Conservation (phyloP, 2,113 vertebrate species). For the Alectura lathami region DNA sequence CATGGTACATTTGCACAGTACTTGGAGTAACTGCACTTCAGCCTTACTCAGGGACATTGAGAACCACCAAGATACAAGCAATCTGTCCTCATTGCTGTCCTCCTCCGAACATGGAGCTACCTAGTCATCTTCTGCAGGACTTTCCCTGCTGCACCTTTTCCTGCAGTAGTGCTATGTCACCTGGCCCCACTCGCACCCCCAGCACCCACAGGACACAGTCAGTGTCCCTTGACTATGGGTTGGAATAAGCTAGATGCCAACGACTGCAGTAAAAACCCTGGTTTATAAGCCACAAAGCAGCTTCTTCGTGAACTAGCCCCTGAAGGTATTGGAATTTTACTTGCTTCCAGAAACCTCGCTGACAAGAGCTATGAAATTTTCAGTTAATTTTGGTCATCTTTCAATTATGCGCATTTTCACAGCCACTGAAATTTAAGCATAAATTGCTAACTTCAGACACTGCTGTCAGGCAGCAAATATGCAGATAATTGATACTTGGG, state of each 20-base stretch:
- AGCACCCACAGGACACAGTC: rapidly evolving
- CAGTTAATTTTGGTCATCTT: neutral
- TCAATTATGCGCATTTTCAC: neutral
- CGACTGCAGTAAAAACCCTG: neutral
- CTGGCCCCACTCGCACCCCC: rapidly evolving
- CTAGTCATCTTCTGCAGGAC: neutral
- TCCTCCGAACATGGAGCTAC: neutral
- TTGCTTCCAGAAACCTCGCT: neutral
- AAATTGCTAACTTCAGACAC: neutral
- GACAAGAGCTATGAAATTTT: neutral
- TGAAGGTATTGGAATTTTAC: neutral
- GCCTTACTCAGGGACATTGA: neutral
- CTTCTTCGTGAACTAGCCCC: neutral
- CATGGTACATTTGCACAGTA: rapidly evolving
- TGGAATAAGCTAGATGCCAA: neutral
- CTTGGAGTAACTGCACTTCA: neutral
- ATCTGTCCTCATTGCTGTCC: neutral
- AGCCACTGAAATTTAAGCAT: neutral
- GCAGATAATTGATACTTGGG: slow-evolving; percentile 5
- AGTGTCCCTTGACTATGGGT: neutral
- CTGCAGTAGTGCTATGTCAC: neutral
- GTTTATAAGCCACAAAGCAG: neutral
- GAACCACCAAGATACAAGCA: rapidly evolving
- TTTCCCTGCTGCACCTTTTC: neutral
- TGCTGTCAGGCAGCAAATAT: slow-evolving; percentile 18